Evolutionary conservation across 2,888 invertebrate genomes (phyloP).

Genomic region (Dicycla oo): DNA sequence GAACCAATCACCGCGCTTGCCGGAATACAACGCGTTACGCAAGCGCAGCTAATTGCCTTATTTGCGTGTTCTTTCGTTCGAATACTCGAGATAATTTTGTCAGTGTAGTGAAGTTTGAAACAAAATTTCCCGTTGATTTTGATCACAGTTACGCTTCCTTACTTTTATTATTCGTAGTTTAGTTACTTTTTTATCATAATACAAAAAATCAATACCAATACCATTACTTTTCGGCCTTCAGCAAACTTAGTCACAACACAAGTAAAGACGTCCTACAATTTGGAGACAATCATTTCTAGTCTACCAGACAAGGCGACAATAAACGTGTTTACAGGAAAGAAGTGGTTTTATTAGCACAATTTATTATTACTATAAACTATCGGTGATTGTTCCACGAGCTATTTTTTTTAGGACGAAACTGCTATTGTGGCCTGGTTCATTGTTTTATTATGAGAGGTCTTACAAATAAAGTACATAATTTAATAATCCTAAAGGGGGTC

Average conservation of each 20-base stretch:
- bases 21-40: too few relatives aligned
- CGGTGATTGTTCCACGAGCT: slow-evolving; percentile 13
- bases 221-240: not conserved
- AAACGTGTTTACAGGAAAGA: slow-evolving; percentile 66
- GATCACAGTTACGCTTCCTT: too few relatives aligned
- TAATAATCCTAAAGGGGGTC: too few relatives aligned
- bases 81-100: too few relatives aligned
- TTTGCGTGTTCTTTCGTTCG: too few relatives aligned
- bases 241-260: slow-evolving; percentile 38
- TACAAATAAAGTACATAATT: not conserved
- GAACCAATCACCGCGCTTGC: too few relatives aligned
- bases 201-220: not conserved
- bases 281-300: slow-evolving; percentile 57
- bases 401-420: slow-evolving; percentile 22
- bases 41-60: too few relatives aligned
- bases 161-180: too few relatives aligned
- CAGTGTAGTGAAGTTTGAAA: too few relatives aligned
- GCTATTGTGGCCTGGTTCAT: not conserved
- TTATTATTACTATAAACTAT: slow-evolving; percentile 55
- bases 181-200: not conserved
- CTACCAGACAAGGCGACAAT: slow-evolving; percentile 51
- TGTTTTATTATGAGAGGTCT: not conserved
- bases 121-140: too few relatives aligned
- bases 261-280: slow-evolving; percentile 36
- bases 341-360: slow-evolving; percentile 51